Percentiles rank a stretch among this genome's conserved stretches.
Evolutionary conservation across 2,797 vertebrate genomes (phyloP).

Genomic region (Coracias cyanogaster): DNA sequence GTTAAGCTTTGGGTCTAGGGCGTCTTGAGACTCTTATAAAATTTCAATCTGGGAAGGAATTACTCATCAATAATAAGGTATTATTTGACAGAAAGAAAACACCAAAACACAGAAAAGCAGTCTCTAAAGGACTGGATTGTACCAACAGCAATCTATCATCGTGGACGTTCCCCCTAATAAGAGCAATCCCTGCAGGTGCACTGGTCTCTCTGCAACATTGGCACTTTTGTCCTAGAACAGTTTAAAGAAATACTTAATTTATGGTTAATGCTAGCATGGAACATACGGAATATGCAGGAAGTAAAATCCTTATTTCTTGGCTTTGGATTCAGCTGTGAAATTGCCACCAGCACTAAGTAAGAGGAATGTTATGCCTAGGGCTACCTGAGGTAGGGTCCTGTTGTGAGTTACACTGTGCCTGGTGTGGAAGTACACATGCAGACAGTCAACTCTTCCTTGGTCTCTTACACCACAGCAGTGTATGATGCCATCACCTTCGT

Average conservation of each 20-base stretch:
- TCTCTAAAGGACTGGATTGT: background rate
- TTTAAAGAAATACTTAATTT: background rate
- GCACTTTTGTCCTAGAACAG: background rate
- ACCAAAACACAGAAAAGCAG: background rate
- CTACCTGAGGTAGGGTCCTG: background rate
- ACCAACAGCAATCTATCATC: background rate
- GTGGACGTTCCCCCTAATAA: background rate
- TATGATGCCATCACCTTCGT: background rate
- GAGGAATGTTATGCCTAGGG: background rate
- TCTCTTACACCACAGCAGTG: background rate
- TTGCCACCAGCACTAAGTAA: background rate
- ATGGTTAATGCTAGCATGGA: background rate
- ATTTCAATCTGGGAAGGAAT: background rate
- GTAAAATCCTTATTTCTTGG: background rate
- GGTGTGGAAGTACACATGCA: background rate
- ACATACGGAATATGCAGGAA: background rate
- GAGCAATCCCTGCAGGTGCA: background rate
- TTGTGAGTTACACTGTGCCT: background rate
- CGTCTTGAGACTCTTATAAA: background rate
- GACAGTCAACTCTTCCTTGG: background rate
- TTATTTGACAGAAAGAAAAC: background rate
- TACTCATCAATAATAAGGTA: background rate
- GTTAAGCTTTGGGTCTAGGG: background rate
- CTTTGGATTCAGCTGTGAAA: background rate
- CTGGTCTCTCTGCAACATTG: background rate